Percentiles rank a stretch among this genome's conserved stretches.
Conservation (phyloP, 2,888 invertebrate genomes). For the Lasioglossum leucozonium region DNA sequence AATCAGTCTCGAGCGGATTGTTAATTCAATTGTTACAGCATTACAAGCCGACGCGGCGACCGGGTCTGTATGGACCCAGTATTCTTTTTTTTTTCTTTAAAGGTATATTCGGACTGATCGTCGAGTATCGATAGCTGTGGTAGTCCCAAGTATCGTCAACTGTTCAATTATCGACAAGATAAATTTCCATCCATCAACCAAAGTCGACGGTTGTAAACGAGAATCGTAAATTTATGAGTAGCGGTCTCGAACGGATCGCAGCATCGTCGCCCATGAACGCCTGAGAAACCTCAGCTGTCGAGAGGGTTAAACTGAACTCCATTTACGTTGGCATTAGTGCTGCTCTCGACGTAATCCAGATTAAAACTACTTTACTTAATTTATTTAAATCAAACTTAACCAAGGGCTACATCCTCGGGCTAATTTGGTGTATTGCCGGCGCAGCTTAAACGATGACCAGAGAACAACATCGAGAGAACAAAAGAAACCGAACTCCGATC, state of each 20-base stretch:
- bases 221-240: background rate
- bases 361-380: constrained; percentile 6
- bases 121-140: background rate
- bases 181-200: background rate
- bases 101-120: background rate
- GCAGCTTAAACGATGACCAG: background rate
- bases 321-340: background rate
- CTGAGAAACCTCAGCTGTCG: constrained; percentile 6
- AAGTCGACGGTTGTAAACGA: background rate
- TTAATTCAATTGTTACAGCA: background rate
- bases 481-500: background rate
- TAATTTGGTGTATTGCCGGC: background rate
- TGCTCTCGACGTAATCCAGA: constrained; percentile 2
- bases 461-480: background rate
- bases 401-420: constrained; percentile 1
- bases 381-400: constrained; percentile 6
- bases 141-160: background rate
- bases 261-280: background rate
- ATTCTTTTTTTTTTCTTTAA: too few relatives aligned
- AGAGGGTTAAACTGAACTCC: constrained; percentile 6
- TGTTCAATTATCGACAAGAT: background rate
- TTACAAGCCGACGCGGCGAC: background rate
- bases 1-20: background rate
- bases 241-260: background rate
- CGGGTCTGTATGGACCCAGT: background rate